Percentiles rank a stretch among this genome's conserved stretches.
phyloP scores from a whole-genome alignment of 1,140 invertebrate genomes.

The Aphis gossypii region DNA sequence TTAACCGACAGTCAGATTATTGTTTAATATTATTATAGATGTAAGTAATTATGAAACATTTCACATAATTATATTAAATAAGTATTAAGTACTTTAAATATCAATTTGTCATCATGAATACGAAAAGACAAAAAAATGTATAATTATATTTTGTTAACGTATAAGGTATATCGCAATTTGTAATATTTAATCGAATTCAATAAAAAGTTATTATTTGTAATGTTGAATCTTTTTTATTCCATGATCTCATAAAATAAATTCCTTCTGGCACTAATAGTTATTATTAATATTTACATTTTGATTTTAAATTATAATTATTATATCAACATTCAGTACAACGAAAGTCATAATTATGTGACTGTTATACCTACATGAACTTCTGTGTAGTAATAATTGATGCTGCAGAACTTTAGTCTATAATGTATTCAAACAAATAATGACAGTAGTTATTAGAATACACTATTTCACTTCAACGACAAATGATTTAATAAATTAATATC shows the following conservation, averaged over 20 bases:
- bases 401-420: background rate
- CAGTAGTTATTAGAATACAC: background rate
- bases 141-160: constrained; percentile 54
- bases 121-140: constrained; percentile 38
- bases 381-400: background rate
- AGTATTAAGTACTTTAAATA: constrained; percentile 1
- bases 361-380: background rate
- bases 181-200: constrained; percentile 54
- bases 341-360: background rate
- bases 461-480: background rate
- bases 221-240: background rate
- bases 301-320: background rate
- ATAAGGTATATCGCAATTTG: constrained; percentile 51
- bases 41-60: constrained; percentile 17
- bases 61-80: constrained; percentile 8
- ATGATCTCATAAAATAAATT: background rate
- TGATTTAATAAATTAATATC: background rate
- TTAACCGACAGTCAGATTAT: background rate
- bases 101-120: background rate
- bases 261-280: background rate
- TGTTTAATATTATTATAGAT: background rate
- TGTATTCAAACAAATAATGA: background rate
- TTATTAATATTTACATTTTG: background rate
- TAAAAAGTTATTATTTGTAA: constrained; percentile 49
- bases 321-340: background rate